Percentiles rank a stretch among this genome's conserved stretches.
Evolutionary conservation across 64 coral and sea anemone genomes (phyloP).

Genomic region (Pocillopora verrucosa): DNA sequence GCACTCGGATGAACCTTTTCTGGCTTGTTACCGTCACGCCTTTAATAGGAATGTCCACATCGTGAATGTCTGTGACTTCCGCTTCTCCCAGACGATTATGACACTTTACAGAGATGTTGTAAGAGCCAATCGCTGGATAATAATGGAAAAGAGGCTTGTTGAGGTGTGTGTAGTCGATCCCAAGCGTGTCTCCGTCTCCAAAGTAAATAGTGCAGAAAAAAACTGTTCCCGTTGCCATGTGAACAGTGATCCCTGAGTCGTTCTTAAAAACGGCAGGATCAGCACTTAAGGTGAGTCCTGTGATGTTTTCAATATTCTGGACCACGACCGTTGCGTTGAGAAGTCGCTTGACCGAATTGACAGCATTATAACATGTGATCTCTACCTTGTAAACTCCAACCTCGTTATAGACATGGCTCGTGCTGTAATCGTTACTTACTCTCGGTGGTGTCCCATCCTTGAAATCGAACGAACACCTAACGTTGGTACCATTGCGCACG

Average conservation of each 20-base stretch:
- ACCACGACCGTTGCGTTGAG: conserved; percentile 75
- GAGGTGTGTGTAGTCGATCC: conserved; percentile 61
- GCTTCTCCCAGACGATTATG: conserved; percentile 53
- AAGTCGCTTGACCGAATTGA: conserved; percentile 66
- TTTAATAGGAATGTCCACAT: conserved; percentile 65
- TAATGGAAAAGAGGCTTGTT: conserved; percentile 42
- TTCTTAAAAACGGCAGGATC: conserved; percentile 41
- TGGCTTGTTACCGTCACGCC: conserved; percentile 27
- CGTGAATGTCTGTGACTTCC: conserved; percentile 10
- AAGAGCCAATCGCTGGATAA: conserved; percentile 61
- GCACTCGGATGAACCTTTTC: conserved; percentile 67
- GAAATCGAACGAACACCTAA: conserved; percentile 75
- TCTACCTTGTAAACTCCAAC: conserved; percentile 65
- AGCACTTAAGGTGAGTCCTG: conserved; percentile 43
- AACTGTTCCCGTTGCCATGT: conserved; percentile 52
- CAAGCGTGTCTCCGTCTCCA: conserved; percentile 52
- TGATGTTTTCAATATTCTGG: conserved; percentile 60
- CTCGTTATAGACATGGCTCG: conserved; percentile 50
- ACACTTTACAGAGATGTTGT: conserved; percentile 44
- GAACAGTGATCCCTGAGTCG: conserved; percentile 37
- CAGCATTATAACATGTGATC: conserved; percentile 83
- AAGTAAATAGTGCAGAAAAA: conserved; percentile 70
- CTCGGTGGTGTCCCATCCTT: conserved; percentile 48
- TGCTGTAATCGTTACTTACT: conserved; percentile 30
- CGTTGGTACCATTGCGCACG: conserved; percentile 60